These are phyloP conservation scores for Sitta europaea DNA, from an alignment of 2,113 vertebrate genomes.

Conservation along the genomic window DNA sequence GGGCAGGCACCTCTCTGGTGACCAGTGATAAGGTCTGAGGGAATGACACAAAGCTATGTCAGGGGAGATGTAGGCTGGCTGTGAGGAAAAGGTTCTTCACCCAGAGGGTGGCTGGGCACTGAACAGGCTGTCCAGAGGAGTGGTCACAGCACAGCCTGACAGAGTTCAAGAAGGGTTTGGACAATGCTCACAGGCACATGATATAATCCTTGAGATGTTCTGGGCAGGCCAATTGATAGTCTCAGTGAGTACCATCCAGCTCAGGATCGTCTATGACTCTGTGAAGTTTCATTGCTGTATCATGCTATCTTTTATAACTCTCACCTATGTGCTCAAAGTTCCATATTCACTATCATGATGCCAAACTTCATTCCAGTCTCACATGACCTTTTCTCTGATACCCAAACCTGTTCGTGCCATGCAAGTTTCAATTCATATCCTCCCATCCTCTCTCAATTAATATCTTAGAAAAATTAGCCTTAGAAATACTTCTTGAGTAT, in stretches of 20 bases:
- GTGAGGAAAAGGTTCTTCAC: neutral
- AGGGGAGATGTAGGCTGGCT: neutral
- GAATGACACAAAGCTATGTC: neutral
- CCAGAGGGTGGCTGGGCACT: rapidly evolving
- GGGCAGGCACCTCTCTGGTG: neutral
- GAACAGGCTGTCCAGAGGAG: neutral
- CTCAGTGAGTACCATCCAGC: neutral
- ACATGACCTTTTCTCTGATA: neutral
- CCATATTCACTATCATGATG: neutral
- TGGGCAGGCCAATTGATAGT: neutral
- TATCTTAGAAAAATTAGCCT: neutral
- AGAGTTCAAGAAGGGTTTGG: neutral
- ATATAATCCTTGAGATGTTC: neutral
- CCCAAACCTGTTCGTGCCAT: neutral
- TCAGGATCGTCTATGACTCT: neutral
- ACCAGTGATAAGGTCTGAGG: neutral
- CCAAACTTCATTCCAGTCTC: neutral
- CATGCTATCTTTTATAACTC: neutral
- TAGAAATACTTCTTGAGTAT: neutral
- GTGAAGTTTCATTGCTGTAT: neutral
- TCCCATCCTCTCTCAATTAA: neutral
- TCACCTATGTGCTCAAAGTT: neutral
- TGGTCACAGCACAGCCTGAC: neutral
- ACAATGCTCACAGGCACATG: neutral
- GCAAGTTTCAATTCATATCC: neutral